Base-by-base conservation (phyloP, 2,888 invertebrate species). In the Lasioglossum malachurum region DNA sequence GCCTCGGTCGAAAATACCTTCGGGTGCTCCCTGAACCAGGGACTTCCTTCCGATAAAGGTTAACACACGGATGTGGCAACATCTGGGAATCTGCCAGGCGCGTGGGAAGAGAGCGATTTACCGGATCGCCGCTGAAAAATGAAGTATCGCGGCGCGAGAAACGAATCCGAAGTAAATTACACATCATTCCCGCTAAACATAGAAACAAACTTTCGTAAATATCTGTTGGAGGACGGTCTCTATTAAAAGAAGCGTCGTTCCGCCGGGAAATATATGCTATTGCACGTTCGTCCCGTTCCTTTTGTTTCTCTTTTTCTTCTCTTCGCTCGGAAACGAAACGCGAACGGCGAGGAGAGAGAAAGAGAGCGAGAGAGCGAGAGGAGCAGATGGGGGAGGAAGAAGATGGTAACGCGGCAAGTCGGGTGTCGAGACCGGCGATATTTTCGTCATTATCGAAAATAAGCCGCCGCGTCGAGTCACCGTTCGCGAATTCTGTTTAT, bases 41-140 rank as follows among this genome's bases (percentile, higher is more conserved):
- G 46, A 83, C 79, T 87, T 87, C 82, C 87, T 83, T 87, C 83
- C 87, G 84, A 87, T 88, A 90, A 91, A 88, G 89, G 85, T 90
- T 83, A 89, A 91, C 86, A 89, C 83, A 84, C 87, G 84, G 85
- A 73, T 88, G 86, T 87, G 75, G 87, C 91, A 88, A 91, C 73
- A 78, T 75, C 81, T 91, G 91, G 83, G 73, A 41, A 71, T 38
- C 38, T 87, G 90, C 91, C 90, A 89, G 85, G 4, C 71, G 86
- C 87, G 82, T 82, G 78, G 82, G 82, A 79, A 19, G 79, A 7
- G 5, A 67, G 12, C 75, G 72, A 85, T 75, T 78, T 75, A 35
- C 74, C 35, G 84, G 71, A 84, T 75, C 67, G n/a, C 74, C 23
- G 67, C 4, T 80, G 86, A 85, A 85, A 85, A 85, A 85, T 76